phyloP scores from a whole-genome alignment of 2,113 vertebrate species.

The Elephantulus edwardii region DNA sequence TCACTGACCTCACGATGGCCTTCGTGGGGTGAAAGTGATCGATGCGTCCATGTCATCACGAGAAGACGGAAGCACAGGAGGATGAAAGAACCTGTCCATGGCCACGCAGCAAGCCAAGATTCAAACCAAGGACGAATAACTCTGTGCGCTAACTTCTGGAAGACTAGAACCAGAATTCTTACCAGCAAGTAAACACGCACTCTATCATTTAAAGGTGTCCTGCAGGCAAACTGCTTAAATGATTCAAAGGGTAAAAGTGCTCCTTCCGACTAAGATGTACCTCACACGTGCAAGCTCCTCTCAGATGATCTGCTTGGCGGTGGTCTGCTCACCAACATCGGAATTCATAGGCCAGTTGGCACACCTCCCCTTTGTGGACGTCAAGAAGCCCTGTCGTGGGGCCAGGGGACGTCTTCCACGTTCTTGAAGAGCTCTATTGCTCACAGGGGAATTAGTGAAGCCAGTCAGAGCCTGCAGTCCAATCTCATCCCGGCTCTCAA shows the following conservation, averaged over 20 bases:
- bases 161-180: not conserved
- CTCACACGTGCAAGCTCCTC: not conserved
- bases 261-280: not conserved
- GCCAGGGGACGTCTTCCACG: not conserved
- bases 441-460: not conserved
- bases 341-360: slow-evolving; percentile 18
- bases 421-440: slow-evolving; percentile 3
- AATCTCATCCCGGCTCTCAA: slow-evolving; percentile 3
- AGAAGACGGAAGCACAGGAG: not conserved
- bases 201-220: not conserved
- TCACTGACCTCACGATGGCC: not conserved
- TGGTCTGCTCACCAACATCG: not conserved
- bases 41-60: not conserved
- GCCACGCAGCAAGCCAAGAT: not conserved
- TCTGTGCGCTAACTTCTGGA: not conserved
- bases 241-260: not conserved
- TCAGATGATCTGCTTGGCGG: not conserved
- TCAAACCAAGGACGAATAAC: not conserved
- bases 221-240: not conserved
- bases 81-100: not conserved
- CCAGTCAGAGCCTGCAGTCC: slow-evolving; percentile 24
- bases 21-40: accelerated
- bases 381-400: not conserved
- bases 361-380: not conserved
- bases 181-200: accelerated